Conservation (phyloP, 2,113 vertebrate genomes). For the Odobenus rosmarus region DNA sequence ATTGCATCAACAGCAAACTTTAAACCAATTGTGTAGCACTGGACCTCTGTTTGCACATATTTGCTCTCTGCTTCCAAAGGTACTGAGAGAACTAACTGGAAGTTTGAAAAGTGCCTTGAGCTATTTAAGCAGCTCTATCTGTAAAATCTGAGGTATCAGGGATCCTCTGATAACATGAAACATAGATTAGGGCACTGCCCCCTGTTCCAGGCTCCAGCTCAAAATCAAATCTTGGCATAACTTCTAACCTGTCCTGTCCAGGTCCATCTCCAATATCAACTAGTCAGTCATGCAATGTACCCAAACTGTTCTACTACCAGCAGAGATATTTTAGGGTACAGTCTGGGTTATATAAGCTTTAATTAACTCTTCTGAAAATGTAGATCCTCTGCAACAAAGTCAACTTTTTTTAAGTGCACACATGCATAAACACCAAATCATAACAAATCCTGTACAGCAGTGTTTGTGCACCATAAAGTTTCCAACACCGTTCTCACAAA, state of each 20-base stretch:
- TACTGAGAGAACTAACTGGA: conserved; percentile 30
- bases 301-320: not conserved
- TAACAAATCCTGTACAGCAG: not conserved
- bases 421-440: not conserved
- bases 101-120: not conserved
- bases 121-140: not conserved
- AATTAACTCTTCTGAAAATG: conserved; percentile 36
- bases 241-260: not conserved
- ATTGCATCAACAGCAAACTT: not conserved
- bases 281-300: not conserved
- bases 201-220: not conserved
- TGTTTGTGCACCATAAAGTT: not conserved
- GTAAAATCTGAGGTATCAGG: not conserved
- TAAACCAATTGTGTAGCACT: not conserved
- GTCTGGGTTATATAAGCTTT: not conserved
- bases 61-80: conserved; percentile 11
- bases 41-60: not conserved
- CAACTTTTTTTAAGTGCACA: not conserved
- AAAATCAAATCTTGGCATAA: not conserved
- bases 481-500: not conserved
- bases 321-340: not conserved
- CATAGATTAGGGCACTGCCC: not conserved
- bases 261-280: not conserved
- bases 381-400: not conserved
- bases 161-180: not conserved